Evolutionary conservation across 2,797 vertebrate species (phyloP), one percentile per base, ranked within the genome.

Genomic region (Pantherophis vulpinus): DNA sequence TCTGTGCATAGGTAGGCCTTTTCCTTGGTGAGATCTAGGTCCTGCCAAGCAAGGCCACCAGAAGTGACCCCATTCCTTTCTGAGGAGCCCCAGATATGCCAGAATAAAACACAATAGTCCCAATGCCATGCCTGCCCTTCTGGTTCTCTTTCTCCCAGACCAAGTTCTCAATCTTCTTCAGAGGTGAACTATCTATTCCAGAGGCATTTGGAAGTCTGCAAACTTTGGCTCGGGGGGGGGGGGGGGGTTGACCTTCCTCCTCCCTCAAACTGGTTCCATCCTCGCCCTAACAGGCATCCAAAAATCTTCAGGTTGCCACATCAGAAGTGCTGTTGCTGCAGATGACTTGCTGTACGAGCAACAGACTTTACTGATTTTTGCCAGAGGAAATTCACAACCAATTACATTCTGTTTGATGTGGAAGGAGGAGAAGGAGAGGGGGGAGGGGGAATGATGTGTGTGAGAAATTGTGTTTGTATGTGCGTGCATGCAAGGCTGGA

Each of bases 281-380:
- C 66, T 23, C 20, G n/a, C 79, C 32, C 51, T 42, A n/a, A 79
- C 14, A 58, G 32, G 18, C 61, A 47, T 47, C 83, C 60, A 1
- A 56, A 87, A 47, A 32, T 32, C 27, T 27, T 66, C 5, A 83
- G 18, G 13, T 59, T 37, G 93, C 87, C 86, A 1, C 90, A 54
- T 90, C 88, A 23, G 86, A 66, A 93, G 93, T 93, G 92, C 63
- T 42, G 94, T 92, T 16, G 86, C 55, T 47, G 20, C 37, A 83
- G 37, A 47, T 83, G 74, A 83, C 60, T 7, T 92, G 92, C 63
- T 63, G 89, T 63, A 94, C 7, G 66, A 95, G 94, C 25, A 29
- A n/a, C 97, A 96, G 94, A 95, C 95, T 96, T 94, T 97, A 91
- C 95, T 96, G 96, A 95, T 96, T 96, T 96, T 2, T 20, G 91